Conservation (phyloP, 2,888 invertebrate species). For the Eutolmus rufibarbis region DNA sequence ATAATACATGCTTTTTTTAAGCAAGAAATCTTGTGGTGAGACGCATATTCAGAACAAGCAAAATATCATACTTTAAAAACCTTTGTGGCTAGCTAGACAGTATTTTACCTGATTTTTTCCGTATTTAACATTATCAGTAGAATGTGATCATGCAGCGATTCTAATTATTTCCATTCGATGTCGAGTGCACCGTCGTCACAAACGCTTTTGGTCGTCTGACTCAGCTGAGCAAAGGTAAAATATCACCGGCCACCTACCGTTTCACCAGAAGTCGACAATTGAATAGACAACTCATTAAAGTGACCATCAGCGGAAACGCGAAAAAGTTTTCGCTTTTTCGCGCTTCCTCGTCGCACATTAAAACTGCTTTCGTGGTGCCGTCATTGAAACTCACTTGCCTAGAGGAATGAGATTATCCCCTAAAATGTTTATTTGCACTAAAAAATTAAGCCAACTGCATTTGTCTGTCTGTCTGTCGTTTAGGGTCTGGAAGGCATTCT, state of each 20-base stretch:
- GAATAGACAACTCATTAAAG: not conserved
- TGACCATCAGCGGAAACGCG: not conserved
- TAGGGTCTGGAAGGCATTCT: not conserved
- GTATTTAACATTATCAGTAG: not conserved
- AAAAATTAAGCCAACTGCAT: not conserved
- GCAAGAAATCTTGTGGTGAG: no score
- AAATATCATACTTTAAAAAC: not conserved
- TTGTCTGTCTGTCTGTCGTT: not conserved
- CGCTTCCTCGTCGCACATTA: not conserved
- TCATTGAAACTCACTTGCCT: not conserved
- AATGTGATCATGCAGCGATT: not conserved
- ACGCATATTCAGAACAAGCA: not conserved
- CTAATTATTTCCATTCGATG: not conserved
- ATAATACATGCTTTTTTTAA: no score
- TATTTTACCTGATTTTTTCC: not conserved
- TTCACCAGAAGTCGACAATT: not conserved
- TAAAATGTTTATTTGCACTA: not conserved
- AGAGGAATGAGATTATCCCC: not conserved
- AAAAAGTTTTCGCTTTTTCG: not conserved
- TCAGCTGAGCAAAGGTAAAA: not conserved
- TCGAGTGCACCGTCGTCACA: not conserved
- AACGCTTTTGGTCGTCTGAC: not conserved
- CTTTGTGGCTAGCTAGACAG: no score
- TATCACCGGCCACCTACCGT: not conserved
- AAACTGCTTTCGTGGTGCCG: not conserved